Conservation (phyloP, 2,797 vertebrate species). For the Petrocephalus sullivani region DNA sequence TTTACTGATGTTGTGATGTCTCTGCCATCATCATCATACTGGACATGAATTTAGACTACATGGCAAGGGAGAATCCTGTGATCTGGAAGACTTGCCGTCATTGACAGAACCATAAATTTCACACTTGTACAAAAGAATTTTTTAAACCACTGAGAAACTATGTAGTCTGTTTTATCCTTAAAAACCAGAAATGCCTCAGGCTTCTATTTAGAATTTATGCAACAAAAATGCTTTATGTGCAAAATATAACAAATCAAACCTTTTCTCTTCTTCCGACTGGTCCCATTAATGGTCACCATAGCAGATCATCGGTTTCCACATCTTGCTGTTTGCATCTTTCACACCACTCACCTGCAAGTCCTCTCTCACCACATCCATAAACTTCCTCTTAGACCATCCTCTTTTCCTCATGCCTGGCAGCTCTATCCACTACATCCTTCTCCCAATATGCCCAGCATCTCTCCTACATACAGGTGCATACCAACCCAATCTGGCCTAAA, state of each 20-base stretch:
- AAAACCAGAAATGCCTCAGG: neutral
- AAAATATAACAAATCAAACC: neutral
- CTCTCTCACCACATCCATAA: too few relatives aligned
- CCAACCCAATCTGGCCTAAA: too few relatives aligned
- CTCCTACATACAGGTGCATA: too few relatives aligned
- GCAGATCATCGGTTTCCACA: too few relatives aligned
- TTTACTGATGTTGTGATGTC: neutral
- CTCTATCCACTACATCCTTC: too few relatives aligned
- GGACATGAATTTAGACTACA: neutral
- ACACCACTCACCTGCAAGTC: too few relatives aligned
- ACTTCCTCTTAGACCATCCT: too few relatives aligned
- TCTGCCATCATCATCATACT: neutral
- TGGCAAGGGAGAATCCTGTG: neutral
- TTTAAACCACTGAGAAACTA: neutral
- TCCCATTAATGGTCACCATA: too few relatives aligned
- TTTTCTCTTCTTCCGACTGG: too few relatives aligned
- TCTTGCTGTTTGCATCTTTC: too few relatives aligned
- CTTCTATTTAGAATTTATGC: neutral
- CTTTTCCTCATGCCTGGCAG: too few relatives aligned
- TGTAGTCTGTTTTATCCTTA: neutral
- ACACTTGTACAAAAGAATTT: neutral
- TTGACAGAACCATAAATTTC: neutral
- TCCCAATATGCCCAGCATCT: too few relatives aligned
- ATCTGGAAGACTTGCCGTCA: neutral
- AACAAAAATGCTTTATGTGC: neutral